These are phyloP conservation scores for Galbula dea DNA, from an alignment of 2,113 vertebrate genomes.

Conservation along the genomic window DNA sequence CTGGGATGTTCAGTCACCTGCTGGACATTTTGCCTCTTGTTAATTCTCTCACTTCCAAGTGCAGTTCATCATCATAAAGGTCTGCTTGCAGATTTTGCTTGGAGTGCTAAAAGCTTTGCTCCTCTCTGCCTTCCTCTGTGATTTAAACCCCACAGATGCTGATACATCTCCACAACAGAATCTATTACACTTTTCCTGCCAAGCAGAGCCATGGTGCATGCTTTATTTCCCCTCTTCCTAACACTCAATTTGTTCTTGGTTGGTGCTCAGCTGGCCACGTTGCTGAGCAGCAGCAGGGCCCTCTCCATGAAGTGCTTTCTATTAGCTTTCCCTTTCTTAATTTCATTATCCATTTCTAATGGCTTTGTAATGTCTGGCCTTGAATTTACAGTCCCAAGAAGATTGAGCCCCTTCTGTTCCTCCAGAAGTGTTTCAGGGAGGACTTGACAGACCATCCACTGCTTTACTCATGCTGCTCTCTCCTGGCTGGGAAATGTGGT, in stretches of 20 bases:
- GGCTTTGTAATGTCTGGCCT: conserved; percentile 33
- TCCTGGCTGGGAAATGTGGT: background rate
- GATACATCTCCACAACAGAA: conserved; percentile 35
- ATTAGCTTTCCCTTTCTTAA: conserved; percentile 30
- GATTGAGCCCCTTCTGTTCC: background rate
- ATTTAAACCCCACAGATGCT: conserved; percentile 46
- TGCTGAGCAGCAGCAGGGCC: conserved; percentile 34
- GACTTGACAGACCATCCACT: background rate
- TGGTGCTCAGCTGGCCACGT: background rate
- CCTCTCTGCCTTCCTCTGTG: background rate
- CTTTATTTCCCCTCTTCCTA: conserved; percentile 50
- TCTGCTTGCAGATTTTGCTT: background rate
- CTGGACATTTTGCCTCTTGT: background rate
- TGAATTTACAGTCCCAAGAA: background rate
- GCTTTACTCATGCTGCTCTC: background rate
- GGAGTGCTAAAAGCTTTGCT: conserved; percentile 41
- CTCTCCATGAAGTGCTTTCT: background rate
- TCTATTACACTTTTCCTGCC: conserved; percentile 55
- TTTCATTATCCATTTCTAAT: conserved; percentile 62
- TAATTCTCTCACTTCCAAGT: background rate
- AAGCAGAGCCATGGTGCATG: conserved; percentile 24
- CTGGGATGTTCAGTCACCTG: background rate
- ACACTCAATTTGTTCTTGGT: conserved; percentile 42
- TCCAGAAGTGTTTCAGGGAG: background rate
- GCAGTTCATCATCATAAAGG: conserved; percentile 16